Evolutionary conservation across 2,888 invertebrate genomes (phyloP), one percentile per base, ranked within the genome.

Genomic region (Eupithecia subfuscata): DNA sequence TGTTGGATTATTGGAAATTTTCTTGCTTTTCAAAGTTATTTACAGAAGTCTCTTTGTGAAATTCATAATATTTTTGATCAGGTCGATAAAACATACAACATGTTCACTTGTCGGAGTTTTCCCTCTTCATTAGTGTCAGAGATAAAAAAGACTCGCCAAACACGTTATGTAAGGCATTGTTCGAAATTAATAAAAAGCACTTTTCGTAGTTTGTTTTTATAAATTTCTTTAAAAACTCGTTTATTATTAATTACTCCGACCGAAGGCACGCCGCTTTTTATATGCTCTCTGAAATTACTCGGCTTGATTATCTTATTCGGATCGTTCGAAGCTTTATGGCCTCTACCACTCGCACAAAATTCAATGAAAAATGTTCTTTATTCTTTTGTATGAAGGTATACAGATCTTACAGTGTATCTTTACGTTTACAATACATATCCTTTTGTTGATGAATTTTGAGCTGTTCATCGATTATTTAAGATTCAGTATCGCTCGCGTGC

Each of bases 261-360:
- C 84, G 87, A 87, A 88, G 86, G 88, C 86, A 85, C 81, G 86
- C 82, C 83, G 86, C 84, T 86, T 85, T 91, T 68, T 92, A 92
- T 92, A 88, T 91, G 81, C 87, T 82, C 86, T 88, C 86, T 87
- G 89, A 91, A 92, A 91, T 90, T 92, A 90, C 89, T 88, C 88
- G 89, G 86, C 87, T 92, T 92, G 92, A 94, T 94, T 93, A 93
- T 93, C 92, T 92, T 91, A 92, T 92, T 92, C 90, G 90, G 86
- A 88, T 89, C 90, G 89, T 85, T 86, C 88, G 70, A 69, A 68
- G 63, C 52, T 40, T 40, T 40, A 68, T 45, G 43, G 70, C 71
- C 73, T 69, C 45, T 69, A 63, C 71, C 69, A 68, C 76, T 68
- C 14, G 40, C 2, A 68, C 43, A 68, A 43, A 43, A 68, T 43